phyloP scores from a whole-genome alignment of 23 tunicate genomes.

The Oikopleura dioica region DNA sequence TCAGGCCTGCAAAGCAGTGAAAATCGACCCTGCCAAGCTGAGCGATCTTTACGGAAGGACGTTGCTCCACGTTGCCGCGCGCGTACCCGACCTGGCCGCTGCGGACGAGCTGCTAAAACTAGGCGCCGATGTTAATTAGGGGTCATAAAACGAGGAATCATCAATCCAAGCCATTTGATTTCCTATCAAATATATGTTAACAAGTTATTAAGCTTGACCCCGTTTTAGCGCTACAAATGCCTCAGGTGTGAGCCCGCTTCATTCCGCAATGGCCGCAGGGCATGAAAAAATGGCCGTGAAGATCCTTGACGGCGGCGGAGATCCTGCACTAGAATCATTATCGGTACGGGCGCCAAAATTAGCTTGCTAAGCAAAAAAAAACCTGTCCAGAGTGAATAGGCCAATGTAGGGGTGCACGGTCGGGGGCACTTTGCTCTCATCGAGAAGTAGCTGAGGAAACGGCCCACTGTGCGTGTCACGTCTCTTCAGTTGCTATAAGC shows the following conservation, averaged over 20 bases:
- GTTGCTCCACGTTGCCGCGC: background rate
- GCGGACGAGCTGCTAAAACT: background rate
- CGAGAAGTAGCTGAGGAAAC: no score
- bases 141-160: background rate
- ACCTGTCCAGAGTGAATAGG: no score
- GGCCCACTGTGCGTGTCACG: no score
- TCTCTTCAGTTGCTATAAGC: no score
- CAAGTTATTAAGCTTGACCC: background rate
- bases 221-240: background rate
- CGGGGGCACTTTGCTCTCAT: no score
- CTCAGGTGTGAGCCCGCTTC: background rate
- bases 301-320: background rate
- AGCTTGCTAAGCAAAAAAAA: no score
- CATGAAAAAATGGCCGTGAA: background rate
- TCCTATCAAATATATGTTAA: background rate
- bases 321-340: background rate
- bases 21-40: background rate
- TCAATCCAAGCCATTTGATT: background rate
- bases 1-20: background rate
- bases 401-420: no score
- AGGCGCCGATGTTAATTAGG: background rate
- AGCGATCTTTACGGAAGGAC: background rate
- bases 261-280: background rate
- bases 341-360: no score
- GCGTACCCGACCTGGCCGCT: background rate